phyloP scores from a whole-genome alignment of 2,797 vertebrate species.

The Trichosurus vulpecula region DNA sequence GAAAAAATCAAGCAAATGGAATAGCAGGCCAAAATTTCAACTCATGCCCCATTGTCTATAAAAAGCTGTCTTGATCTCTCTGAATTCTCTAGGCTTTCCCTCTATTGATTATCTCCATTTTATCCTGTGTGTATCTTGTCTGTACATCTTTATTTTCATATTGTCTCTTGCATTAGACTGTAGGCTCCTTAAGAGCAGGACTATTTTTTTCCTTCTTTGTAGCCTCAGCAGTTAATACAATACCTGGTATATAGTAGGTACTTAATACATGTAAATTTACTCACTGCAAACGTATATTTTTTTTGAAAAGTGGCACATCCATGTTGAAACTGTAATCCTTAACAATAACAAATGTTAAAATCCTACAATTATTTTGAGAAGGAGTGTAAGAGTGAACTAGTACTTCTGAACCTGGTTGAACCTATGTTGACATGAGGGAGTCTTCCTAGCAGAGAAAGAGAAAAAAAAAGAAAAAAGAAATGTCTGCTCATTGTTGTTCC shows the following conservation, averaged over 20 bases:
- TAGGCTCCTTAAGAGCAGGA: too few relatives aligned
- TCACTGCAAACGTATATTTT: background rate
- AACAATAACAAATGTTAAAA: too few relatives aligned
- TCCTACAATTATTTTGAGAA: too few relatives aligned
- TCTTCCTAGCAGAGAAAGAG: too few relatives aligned
- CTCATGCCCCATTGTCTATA: background rate
- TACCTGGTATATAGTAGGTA: background rate
- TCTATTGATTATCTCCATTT: background rate
- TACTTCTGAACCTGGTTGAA: too few relatives aligned
- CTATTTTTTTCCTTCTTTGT: too few relatives aligned
- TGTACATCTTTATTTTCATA: background rate
- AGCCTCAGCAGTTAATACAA: background rate
- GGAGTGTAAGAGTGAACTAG: too few relatives aligned
- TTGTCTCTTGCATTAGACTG: background rate
- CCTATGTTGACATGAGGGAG: too few relatives aligned
- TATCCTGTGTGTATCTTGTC: background rate
- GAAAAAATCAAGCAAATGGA: background rate
- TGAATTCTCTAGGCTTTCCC: background rate
- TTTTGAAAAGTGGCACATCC: too few relatives aligned
- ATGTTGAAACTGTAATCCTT: too few relatives aligned
- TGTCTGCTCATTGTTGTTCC: too few relatives aligned
- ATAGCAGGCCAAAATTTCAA: background rate
- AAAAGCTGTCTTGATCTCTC: background rate
- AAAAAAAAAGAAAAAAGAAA: too few relatives aligned
- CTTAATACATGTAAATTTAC: background rate